Base-by-base conservation (phyloP, 2,797 vertebrate species). In the Zonotrichia albicollis region DNA sequence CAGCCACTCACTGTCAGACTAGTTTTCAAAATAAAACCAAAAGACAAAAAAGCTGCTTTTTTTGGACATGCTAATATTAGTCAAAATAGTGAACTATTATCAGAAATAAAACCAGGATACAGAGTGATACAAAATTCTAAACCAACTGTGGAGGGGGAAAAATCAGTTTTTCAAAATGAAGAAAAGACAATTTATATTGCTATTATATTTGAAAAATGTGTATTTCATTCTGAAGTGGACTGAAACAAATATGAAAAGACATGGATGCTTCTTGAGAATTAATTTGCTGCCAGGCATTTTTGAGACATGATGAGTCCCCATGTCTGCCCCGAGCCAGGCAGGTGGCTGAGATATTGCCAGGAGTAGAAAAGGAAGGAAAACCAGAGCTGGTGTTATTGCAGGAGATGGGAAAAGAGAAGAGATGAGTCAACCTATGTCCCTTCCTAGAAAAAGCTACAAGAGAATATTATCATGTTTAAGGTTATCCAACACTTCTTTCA, bases 1-100 rank as follows among this genome's bases (percentile, higher is more conserved):
- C 67, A 94, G 38, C 13, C 22, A 81, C 58, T 84, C 54, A 25
- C 79, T 65, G 43, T 73, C 77, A 92, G 55, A 62, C 7, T 76
- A 54, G 10, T 88, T 89, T 94, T 93, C 54, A 73, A 92, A 94
- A 90, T 29, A 68, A 85, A 90, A 90, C 18, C 13, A 83, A 74
- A 65, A 50, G 4, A 51, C 27, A 9, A 54, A 54, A 54, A 54
- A 54, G 13, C 53, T 54, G 30, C 8, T 6, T 54, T 54, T 57
- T 75, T 86, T 78, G 43, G 12, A 12, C 43, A 25, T 43, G 25
- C 21, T 74, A 61, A 57, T 88, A 83, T 50, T 43, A 15, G 16
- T 81, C 26, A 75, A 92, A 84, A 75, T 86, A 66, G 40, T 78
- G 46, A 86, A 46, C 16, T 54, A n/a, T 27, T 40, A 5, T 38